Percentiles rank a stretch among this genome's conserved stretches.
These are phyloP conservation scores for Phycodurus eques DNA, from an alignment of 2,113 vertebrate genomes.

Conservation along the genomic window DNA sequence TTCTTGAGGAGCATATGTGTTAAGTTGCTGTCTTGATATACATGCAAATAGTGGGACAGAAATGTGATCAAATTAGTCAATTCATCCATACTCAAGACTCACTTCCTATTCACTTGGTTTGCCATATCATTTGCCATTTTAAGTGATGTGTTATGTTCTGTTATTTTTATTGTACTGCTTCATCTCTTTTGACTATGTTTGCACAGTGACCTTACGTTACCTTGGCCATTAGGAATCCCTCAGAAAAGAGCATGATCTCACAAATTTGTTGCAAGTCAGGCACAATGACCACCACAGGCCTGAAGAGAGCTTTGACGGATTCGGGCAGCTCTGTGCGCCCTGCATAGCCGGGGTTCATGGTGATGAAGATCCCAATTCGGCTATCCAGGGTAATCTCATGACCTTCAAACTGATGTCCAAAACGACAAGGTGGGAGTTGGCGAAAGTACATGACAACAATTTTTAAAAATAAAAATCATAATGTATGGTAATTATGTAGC, in stretches of 20 bases:
- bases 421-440: background rate
- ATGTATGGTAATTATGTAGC: background rate
- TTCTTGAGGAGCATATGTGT: background rate
- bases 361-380: slow-evolving; percentile 95
- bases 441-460: background rate
- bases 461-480: background rate
- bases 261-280: slow-evolving; percentile 97
- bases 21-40: background rate
- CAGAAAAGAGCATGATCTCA: slow-evolving; percentile 98
- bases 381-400: slow-evolving; percentile 86
- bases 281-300: slow-evolving; percentile 93
- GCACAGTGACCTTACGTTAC: slow-evolving; percentile 49
- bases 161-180: too few species aligned
- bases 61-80: slow-evolving; percentile 7
- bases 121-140: too few species aligned
- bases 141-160: too few species aligned
- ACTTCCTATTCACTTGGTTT: too few species aligned
- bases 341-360: slow-evolving; percentile 96
- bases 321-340: slow-evolving; percentile 94
- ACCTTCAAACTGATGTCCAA: slow-evolving; percentile 84
- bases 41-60: background rate
- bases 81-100: too few species aligned
- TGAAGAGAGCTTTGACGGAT: slow-evolving; percentile 94
- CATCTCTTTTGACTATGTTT: too few species aligned
- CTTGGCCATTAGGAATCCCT: slow-evolving; percentile 92